Percentiles rank a stretch among this genome's conserved stretches.
Conservation (phyloP, 2,113 vertebrate species). For the Hemichromis elongatus region DNA sequence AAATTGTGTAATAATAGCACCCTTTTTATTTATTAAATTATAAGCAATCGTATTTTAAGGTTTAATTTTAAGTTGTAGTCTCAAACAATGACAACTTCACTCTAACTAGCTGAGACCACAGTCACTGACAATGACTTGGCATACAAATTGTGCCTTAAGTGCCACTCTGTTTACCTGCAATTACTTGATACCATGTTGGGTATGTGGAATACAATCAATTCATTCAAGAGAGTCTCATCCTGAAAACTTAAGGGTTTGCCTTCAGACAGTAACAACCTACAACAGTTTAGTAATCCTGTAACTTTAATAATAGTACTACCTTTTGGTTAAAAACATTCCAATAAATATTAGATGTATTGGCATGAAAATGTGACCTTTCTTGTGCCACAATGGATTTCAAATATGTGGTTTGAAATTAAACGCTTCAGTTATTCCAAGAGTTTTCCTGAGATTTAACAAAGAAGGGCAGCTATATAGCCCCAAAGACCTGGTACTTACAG, state of each 20-base stretch:
- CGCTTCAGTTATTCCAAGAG: neutral
- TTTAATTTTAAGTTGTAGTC: neutral
- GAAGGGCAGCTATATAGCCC: neutral
- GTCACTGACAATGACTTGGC: neutral
- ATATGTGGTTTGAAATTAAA: neutral
- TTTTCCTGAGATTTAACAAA: neutral
- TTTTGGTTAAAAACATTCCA: neutral
- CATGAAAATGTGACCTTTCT: neutral
- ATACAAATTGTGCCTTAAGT: neutral
- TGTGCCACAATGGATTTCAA: neutral
- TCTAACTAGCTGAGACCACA: neutral
- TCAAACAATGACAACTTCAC: neutral
- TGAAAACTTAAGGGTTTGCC: neutral
- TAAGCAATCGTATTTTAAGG: neutral
- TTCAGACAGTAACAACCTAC: neutral
- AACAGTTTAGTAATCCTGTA: neutral
- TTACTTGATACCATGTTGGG: neutral
- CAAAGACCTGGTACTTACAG: neutral
- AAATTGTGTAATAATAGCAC: neutral
- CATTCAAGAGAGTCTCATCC: neutral
- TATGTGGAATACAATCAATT: neutral
- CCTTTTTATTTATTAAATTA: neutral
- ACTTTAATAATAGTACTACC: neutral
- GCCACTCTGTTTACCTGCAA: neutral
- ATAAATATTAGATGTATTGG: neutral